These are phyloP conservation scores for Xestia sexstrigata DNA, from an alignment of 2,888 invertebrate species.

Conservation along the genomic window DNA sequence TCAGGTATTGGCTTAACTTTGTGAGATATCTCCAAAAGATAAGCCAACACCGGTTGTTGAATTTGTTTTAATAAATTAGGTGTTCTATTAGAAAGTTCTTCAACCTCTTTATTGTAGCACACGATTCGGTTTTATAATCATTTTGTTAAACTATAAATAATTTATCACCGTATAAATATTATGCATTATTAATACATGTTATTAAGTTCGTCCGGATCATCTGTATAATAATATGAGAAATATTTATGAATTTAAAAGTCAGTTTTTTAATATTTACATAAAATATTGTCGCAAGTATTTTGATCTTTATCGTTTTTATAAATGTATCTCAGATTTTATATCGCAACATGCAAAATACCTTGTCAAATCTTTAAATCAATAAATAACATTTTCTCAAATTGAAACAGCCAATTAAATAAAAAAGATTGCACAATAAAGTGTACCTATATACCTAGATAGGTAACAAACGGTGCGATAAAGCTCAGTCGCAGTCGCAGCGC, in stretches of 20 bases:
- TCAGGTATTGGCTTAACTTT: constrained; percentile 65
- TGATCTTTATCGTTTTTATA: constrained; percentile 33
- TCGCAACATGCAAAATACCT: constrained; percentile 28
- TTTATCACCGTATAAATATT: constrained; percentile 55
- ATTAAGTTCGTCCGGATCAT: constrained; percentile 38
- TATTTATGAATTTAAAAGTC: constrained; percentile 33
- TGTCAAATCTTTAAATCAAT: constrained; percentile 53
- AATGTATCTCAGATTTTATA: constrained; percentile 34
- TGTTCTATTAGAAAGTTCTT: constrained; percentile 62
- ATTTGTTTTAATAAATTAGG: constrained; percentile 61
- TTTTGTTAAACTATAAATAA: constrained; percentile 32
- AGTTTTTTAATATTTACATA: constrained; percentile 41
- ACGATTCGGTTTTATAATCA: constrained; percentile 37
- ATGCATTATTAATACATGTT: constrained; percentile 49
- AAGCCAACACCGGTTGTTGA: constrained; percentile 60
- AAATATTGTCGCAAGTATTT: constrained; percentile 30
- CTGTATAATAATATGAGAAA: constrained; percentile 34
- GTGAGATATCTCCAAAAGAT: constrained; percentile 66
- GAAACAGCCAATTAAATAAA: constrained; percentile 57
- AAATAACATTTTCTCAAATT: constrained; percentile 46
- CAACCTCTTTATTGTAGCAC: constrained; percentile 45
- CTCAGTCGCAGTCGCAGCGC: constrained; percentile 16
- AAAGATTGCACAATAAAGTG: constrained; percentile 47
- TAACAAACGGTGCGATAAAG: constrained; percentile 54
- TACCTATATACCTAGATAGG: too few species aligned